Percentiles rank a stretch among this genome's conserved stretches.
Evolutionary conservation across 2,113 vertebrate genomes (phyloP).

Genomic region (Nesoenas mayeri): DNA sequence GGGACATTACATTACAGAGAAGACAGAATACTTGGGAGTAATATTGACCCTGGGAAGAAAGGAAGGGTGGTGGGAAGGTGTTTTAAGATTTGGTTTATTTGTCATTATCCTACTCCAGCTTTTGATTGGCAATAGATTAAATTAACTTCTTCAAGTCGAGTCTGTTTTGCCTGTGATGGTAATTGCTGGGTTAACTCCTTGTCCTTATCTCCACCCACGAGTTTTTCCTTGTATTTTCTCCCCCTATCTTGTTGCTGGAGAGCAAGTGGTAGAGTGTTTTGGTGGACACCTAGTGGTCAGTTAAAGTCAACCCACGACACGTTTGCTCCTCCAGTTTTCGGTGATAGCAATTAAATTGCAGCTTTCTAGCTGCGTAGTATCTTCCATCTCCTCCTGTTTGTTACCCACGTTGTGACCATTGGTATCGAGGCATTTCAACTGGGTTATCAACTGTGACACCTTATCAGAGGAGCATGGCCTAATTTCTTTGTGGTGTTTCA

Average conservation of each 20-base stretch:
- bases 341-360: rapidly evolving
- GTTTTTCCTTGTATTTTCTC: not conserved
- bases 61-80: not conserved
- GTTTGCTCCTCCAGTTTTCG: not conserved
- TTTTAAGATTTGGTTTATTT: not conserved
- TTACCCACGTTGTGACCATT: not conserved
- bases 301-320: not conserved
- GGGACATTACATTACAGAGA: too few species aligned
- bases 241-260: not conserved
- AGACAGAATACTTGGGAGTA: not conserved
- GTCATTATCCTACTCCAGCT: not conserved
- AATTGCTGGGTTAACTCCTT: too few species aligned
- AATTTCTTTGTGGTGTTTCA: not conserved
- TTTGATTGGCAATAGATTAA: not conserved
- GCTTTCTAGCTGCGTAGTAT: not conserved
- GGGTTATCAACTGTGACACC: too few species aligned
- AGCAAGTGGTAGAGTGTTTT: rapidly evolving
- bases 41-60: not conserved
- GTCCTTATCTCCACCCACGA: not conserved
- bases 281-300: not conserved
- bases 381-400: not conserved
- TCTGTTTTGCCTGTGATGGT: not conserved
- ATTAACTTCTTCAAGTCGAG: not conserved
- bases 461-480: not conserved
- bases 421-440: not conserved